Evolutionary conservation across 2,113 vertebrate species (phyloP), one percentile per base, ranked within the genome.

Genomic region (Vimba vimba): DNA sequence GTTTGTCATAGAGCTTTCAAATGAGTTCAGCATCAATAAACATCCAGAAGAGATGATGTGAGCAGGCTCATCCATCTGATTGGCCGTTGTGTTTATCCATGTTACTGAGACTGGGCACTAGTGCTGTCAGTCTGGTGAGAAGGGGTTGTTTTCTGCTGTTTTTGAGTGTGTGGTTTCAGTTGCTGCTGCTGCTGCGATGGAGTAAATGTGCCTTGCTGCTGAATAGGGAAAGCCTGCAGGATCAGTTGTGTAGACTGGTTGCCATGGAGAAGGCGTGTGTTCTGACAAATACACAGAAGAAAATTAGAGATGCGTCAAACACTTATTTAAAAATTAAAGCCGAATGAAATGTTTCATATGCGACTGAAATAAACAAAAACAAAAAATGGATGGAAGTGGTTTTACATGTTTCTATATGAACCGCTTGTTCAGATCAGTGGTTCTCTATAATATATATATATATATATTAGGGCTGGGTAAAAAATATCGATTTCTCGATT

Each of bases 141-240:
- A 0, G 93, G 89, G 0, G 79, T 60, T 30, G 90, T 75, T 92
- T 95, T 94, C 87, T 91, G 93, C 82, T 89, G 93, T 88, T 93
- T 94, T 90, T 92, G 93, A 84, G 92, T 92, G 82, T 94, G 94
- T 4, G 93, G 92, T 86, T 95, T 95, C 39, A 94, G 91, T 85
- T 94, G 94, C 87, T 93, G 93, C 89, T 92, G 96, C 69, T 95
- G 90, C 0, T 82, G 88, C 47, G 87, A 43, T 39, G 93, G 4
- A 78, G 96, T 92, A 86, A 98, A 97, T 87, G 96, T 93, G 93
- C 96, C 95, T 93, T 97, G 97, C 86, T 99, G 95, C 83, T 96
- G 98, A 86, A 99, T 95, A 86, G 98, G 98, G 90, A 98, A 98
- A 85, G 97, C 97, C 93, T 98, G 98, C 66, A 99, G 96, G 91